phyloP scores from a whole-genome alignment of 2,888 invertebrate genomes.

The Drosophila nr. perissopoda region DNA sequence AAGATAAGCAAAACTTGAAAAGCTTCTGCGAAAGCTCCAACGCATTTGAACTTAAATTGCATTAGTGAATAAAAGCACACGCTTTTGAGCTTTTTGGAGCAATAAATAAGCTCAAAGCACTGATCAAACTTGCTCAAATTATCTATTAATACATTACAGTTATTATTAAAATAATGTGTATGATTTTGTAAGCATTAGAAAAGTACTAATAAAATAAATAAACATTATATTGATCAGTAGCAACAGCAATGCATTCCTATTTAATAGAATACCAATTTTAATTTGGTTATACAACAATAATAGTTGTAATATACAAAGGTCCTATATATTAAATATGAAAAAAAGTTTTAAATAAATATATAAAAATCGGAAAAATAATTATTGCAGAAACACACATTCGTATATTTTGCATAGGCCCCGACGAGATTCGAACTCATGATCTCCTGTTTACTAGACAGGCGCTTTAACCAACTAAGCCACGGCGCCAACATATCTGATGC shows the following conservation, averaged over 20 bases:
- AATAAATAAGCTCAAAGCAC: background rate
- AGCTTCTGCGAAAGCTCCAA: background rate
- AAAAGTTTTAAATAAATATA: background rate
- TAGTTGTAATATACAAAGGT: background rate
- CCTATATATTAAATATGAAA: background rate
- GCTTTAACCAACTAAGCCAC: conserved; percentile 85
- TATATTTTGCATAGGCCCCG: conserved; percentile 78
- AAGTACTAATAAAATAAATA: background rate
- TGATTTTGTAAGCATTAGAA: background rate
- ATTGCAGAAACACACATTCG: background rate
- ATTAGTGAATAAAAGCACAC: background rate
- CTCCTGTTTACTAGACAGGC: conserved; percentile 85
- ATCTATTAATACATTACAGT: no score
- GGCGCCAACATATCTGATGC: conserved; percentile 68
- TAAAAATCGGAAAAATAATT: background rate
- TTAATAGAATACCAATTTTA: background rate
- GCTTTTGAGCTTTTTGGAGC: background rate
- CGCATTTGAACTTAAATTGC: background rate
- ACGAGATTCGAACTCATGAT: conserved; percentile 85
- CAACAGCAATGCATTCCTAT: background rate
- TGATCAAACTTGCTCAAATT: background rate
- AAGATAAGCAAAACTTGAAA: background rate
- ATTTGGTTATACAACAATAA: background rate
- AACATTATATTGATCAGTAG: no score
- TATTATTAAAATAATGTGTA: background rate